phyloP scores from a whole-genome alignment of 1,140 invertebrate species.

The Drosophila rufa region DNA sequence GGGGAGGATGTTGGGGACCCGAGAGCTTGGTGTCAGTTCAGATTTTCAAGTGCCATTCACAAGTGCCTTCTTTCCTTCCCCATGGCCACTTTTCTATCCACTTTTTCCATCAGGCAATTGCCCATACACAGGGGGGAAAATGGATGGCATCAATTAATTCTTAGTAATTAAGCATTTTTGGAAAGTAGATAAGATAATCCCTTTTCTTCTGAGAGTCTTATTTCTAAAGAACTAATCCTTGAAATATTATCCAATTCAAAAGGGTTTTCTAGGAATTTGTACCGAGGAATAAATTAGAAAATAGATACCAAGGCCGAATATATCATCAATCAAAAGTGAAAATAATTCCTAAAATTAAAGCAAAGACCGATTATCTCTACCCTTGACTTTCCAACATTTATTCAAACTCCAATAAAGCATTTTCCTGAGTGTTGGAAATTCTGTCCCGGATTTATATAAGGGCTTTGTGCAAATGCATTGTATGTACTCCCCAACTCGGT shows the following conservation, averaged over 20 bases:
- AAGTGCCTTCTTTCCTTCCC: conserved; percentile 10
- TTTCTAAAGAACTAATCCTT: background rate
- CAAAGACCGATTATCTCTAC: background rate
- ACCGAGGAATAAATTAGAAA: background rate
- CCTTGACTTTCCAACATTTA: background rate
- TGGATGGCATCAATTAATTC: background rate
- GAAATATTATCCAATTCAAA: too few relatives aligned
- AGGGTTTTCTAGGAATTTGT: background rate
- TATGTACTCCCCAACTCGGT: background rate
- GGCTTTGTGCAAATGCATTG: conserved; percentile 2
- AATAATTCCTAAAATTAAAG: background rate
- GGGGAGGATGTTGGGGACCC: conserved; percentile 14
- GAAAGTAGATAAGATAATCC: background rate
- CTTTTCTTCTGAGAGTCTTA: background rate
- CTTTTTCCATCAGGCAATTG: conserved; percentile 1
- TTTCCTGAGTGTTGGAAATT: background rate
- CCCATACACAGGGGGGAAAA: conserved; percentile 6
- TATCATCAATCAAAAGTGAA: too few relatives aligned
- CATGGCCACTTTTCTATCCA: conserved; percentile 11
- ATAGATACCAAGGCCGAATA: too few relatives aligned
- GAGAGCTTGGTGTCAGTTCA: conserved; percentile 17
- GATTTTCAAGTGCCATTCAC: conserved; percentile 39
- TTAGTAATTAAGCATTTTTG: background rate
- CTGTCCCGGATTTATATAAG: background rate
- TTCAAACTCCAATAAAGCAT: background rate